phyloP scores from a whole-genome alignment of 2,888 invertebrate genomes.

The Apodemia zela region DNA sequence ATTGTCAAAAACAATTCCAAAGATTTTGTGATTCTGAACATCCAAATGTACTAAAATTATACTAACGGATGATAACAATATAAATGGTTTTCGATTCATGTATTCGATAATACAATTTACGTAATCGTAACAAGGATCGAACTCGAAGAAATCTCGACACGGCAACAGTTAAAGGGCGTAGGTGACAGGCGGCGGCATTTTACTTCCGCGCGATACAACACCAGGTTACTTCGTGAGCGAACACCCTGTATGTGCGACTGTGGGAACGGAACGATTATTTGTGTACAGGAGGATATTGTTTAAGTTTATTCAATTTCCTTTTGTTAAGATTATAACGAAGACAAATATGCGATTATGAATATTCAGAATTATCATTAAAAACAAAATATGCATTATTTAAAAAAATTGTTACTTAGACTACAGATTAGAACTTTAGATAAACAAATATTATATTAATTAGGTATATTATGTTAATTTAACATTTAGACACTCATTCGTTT shows the following conservation, averaged over 20 bases:
- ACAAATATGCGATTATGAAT: background rate
- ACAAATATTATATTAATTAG: too few species aligned
- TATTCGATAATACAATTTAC: slow-evolving; percentile 33
- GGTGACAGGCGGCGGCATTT: slow-evolving; percentile 67
- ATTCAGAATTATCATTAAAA: background rate
- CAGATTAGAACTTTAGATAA: too few species aligned
- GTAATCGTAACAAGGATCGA: slow-evolving; percentile 37
- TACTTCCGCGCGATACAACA: slow-evolving; percentile 70
- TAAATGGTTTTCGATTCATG: slow-evolving; percentile 24
- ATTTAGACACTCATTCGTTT: too few species aligned
- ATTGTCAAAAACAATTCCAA: background rate
- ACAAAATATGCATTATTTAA: background rate
- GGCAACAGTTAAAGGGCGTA: slow-evolving; percentile 63
- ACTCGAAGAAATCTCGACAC: slow-evolving; percentile 48
- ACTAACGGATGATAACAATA: background rate
- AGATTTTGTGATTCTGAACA: background rate
- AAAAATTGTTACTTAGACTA: too few species aligned
- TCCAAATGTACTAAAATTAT: background rate
- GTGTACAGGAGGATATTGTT: slow-evolving; percentile 47
- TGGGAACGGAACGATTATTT: slow-evolving; percentile 68
- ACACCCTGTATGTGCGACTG: slow-evolving; percentile 73
- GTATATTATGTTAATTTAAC: too few species aligned
- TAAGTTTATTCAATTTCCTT: background rate
- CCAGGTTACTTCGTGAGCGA: slow-evolving; percentile 73
- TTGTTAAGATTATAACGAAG: background rate